Percentiles rank a stretch among this genome's conserved stretches.
Evolutionary conservation across 2,113 vertebrate genomes (phyloP).

Genomic region (Anser cygnoides): DNA sequence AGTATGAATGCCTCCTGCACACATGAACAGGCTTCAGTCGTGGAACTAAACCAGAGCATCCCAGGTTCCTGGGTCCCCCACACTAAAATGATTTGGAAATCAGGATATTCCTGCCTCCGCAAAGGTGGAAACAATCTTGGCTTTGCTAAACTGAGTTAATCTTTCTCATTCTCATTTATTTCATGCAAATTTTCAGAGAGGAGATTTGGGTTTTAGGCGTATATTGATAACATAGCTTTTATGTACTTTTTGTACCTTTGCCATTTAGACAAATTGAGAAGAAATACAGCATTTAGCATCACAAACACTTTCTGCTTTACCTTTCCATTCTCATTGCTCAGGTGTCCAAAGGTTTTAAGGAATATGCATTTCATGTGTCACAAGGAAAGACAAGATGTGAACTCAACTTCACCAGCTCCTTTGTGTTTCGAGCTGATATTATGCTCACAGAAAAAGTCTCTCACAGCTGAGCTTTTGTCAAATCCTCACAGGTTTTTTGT

Average conservation of each 20-base stretch:
- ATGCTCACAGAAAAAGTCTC: constrained; percentile 12
- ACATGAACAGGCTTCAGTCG: not conserved
- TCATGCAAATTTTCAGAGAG: not conserved
- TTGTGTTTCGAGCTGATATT: constrained; percentile 29
- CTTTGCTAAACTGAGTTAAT: not conserved
- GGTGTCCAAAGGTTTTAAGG: not conserved
- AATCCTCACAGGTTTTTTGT: not conserved
- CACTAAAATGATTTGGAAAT: not conserved
- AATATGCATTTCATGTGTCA: not conserved
- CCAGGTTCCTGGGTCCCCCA: not conserved
- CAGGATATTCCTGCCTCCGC: not conserved
- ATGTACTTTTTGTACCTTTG: not conserved
- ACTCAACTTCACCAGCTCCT: not conserved
- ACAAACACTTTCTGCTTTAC: not conserved
- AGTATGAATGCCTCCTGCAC: not conserved
- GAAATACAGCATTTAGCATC: not conserved
- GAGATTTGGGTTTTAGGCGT: not conserved
- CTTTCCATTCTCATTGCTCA: not conserved
- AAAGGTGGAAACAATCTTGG: not conserved
- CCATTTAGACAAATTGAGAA: not conserved
- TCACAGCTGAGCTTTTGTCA: not conserved
- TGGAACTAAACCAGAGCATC: not conserved
- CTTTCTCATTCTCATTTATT: not conserved
- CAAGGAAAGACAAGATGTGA: constrained; percentile 13
- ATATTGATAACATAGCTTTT: not conserved